phyloP scores from a whole-genome alignment of 2,797 vertebrate species.

The Rhinogobio ventralis region DNA sequence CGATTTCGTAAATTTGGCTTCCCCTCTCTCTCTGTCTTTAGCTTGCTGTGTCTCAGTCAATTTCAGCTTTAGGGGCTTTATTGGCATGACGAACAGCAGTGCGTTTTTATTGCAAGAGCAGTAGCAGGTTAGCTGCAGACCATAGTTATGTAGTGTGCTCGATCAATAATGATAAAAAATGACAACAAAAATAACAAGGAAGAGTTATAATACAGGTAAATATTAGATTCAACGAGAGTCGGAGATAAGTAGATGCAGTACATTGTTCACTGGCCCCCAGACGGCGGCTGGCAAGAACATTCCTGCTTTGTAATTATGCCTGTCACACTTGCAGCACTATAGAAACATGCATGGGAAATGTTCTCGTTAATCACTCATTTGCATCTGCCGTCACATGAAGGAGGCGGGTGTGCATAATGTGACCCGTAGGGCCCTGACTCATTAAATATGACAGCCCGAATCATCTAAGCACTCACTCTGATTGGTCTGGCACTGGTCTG shows the following conservation, averaged over 20 bases:
- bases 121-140: background rate
- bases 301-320: constrained; percentile 49
- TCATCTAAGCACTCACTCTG: constrained; percentile 51
- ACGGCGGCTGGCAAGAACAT: background rate
- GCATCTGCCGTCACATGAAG: constrained; percentile 56
- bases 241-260: background rate
- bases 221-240: constrained; percentile 5
- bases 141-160: background rate
- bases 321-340: constrained; percentile 40
- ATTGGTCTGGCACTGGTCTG: constrained; percentile 49
- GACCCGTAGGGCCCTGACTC: constrained; percentile 52
- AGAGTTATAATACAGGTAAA: constrained; percentile 5
- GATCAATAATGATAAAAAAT: constrained; percentile 24
- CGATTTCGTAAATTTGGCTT: constrained; percentile 17
- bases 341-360: constrained; percentile 53
- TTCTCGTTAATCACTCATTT: constrained; percentile 60
- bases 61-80: constrained; percentile 32
- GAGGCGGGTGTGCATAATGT: constrained; percentile 49
- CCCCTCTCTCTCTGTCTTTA: background rate
- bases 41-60: constrained; percentile 23
- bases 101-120: constrained; percentile 1
- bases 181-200: constrained; percentile 16
- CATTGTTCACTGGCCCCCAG: constrained; percentile 29
- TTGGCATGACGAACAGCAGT: constrained; percentile 22
- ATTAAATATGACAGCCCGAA: constrained; percentile 59